A percentile compares a stretch with the other conserved stretches of the same genome.
phyloP scores from a whole-genome alignment of 2,888 invertebrate species.

The Melanostoma mellinum region DNA sequence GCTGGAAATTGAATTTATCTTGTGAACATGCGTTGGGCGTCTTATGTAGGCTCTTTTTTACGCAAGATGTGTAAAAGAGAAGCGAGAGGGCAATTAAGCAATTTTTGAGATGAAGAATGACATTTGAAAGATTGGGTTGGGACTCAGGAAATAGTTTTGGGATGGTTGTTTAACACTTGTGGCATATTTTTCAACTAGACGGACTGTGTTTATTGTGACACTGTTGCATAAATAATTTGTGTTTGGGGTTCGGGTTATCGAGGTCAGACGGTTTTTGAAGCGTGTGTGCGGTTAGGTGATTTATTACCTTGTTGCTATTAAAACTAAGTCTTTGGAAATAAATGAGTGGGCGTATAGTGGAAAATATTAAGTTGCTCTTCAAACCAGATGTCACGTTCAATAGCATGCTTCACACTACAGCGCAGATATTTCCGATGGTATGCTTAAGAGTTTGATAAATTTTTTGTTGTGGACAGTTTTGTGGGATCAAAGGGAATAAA shows the following conservation, averaged over 20 bases:
- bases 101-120: slow-evolving; percentile 59
- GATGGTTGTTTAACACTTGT: slow-evolving; percentile 45
- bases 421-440: too few species aligned
- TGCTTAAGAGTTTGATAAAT: too few species aligned
- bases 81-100: slow-evolving; percentile 50
- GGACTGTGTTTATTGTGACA: slow-evolving; percentile 39
- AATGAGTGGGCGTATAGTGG: too few species aligned
- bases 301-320: too few species aligned
- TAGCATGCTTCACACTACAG: too few species aligned
- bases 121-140: slow-evolving; percentile 45
- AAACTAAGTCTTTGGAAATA: too few species aligned
- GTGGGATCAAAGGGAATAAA: too few species aligned
- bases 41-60: slow-evolving; percentile 22
- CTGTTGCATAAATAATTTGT: slow-evolving; percentile 27
- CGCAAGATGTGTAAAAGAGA: slow-evolving; percentile 64
- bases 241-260: slow-evolving; percentile 29
- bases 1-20: slow-evolving; percentile 53
- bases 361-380: too few species aligned
- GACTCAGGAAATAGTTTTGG: slow-evolving; percentile 24
- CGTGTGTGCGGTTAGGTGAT: too few species aligned
- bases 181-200: slow-evolving; percentile 41
- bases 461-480: too few species aligned
- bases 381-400: too few species aligned
- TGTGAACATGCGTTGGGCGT: slow-evolving; percentile 53
- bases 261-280: slow-evolving; percentile 9